Evolutionary conservation across 2,888 invertebrate species (phyloP), one percentile per base, ranked within the genome.

Genomic region (Steinernema scapterisci): DNA sequence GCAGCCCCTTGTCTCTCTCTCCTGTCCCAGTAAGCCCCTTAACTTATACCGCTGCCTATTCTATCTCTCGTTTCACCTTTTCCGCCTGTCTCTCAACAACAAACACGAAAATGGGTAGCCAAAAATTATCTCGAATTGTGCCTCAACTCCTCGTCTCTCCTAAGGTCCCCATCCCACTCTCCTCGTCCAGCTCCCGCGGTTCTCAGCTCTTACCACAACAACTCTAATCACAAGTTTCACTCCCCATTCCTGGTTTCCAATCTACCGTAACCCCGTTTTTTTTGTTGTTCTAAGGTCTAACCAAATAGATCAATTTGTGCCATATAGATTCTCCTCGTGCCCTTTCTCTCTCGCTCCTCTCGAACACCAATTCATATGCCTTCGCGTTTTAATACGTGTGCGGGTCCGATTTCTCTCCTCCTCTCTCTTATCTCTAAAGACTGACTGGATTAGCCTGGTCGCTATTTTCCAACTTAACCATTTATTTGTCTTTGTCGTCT

Each of bases 241-340:
- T 38, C 9, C 38, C 9, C 38, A 38, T 38, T 38, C 38, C 38
- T 13, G 48, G n/a, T n/a, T n/a, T n/a, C n/a, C n/a, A n/a, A n/a
- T n/a, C n/a, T n/a, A n/a, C n/a, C n/a, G n/a, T n/a, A n/a, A n/a
- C n/a, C n/a, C n/a, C n/a, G n/a, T n/a, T 48, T 48, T 48, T 63
- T 63, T 31, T n/a, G 5, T 13, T 13, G 54, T 23, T 54, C 2
- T 63, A 6, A 16, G 38, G 38, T 9, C 38, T 9, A 38, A 38
- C 38, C 38, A 38, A 38, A 3, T 9, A 11, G 63, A 11, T 7
- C 38, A 3, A 54, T 31, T n/a, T 13, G 63, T 63, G 63, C 63
- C 63, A 63, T 63, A 63, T 21, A 63, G 63, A 63, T 63, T 63
- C 63, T 54, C 23, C n/a, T 38, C 38, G 38, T 63, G 23, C 38